Evolutionary conservation across 1,140 invertebrate species (phyloP), one percentile per base, ranked within the genome.

Genomic region (Lineus longissimus): DNA sequence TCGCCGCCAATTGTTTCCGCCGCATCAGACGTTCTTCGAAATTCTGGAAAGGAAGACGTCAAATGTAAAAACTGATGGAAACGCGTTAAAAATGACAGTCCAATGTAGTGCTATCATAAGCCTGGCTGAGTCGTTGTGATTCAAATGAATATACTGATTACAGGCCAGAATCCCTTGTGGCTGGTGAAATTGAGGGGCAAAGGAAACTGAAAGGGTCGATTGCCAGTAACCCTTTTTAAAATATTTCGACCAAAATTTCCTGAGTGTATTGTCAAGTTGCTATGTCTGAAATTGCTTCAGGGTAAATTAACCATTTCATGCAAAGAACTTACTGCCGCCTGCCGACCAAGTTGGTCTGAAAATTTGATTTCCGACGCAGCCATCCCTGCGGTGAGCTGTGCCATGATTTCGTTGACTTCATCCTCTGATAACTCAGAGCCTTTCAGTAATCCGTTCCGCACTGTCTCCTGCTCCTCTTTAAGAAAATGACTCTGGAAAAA

Each of bases 11-110:
- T 43, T 77, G 72, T 30, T 63, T 64, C 19, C 76, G 57, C 33
- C 66, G 70, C 13, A 72, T 72, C 27, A 76, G 55, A 31, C 76
- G 67, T 40, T 77, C 74, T 41, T 76, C 74, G 25, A 78, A 61
- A 56, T 63, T 64, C 76, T 78, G 31, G 15, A 55, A 61, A 27
- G 17, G n/a, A 43, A 13, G 11, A 43, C 9, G 25, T 6, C n/a
- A 51, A 51, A 23, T 51, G 40, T 11, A 13, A 43, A 13, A 43
- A 43, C 19, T 43, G 11, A 19, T 11, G 19, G 19, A 19, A 11
- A 43, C 11, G 19, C 19, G 40, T 19, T 13, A 43, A 43, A n/a
- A n/a, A n/a, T n/a, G n/a, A n/a, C n/a, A n/a, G n/a, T n/a, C n/a
- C n/a, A n/a, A n/a, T n/a, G n/a, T n/a, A n/a, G n/a, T n/a, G n/a